Evolutionary conservation across 2,113 vertebrate species (phyloP).

Genomic region (Amphiprion percula): DNA sequence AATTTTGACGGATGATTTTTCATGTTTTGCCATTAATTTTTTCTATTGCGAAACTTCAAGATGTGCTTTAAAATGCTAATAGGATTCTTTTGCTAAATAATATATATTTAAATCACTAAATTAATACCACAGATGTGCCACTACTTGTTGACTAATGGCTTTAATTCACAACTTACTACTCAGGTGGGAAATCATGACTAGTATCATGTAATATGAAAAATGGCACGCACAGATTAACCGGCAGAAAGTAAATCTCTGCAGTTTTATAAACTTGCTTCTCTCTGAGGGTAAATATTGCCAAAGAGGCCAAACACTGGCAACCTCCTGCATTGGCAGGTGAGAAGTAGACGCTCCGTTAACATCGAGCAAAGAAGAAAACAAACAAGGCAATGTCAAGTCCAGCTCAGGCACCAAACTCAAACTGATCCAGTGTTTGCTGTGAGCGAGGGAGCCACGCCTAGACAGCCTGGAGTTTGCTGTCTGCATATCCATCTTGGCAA

Average conservation of each 20-base stretch:
- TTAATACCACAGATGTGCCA: too few relatives aligned
- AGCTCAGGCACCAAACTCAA: conserved; percentile 32
- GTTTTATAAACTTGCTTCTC: conserved; percentile 1
- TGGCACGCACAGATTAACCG: not conserved
- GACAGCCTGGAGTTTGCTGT: conserved; percentile 67
- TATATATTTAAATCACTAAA: too few relatives aligned
- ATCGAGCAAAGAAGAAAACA: conserved; percentile 57
- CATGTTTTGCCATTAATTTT: too few relatives aligned
- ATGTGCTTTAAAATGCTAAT: too few relatives aligned
- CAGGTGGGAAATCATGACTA: not conserved
- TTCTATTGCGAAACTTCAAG: too few relatives aligned
- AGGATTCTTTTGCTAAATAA: too few relatives aligned
- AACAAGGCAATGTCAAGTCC: conserved; percentile 57
- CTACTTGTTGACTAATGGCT: too few relatives aligned
- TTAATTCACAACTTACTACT: too few relatives aligned
- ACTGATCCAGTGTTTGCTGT: conserved; percentile 68
- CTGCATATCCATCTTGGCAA: conserved; percentile 79
- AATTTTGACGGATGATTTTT: too few relatives aligned
- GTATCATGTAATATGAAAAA: not conserved
- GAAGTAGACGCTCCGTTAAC: conserved; percentile 28
- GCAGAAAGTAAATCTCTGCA: not conserved
- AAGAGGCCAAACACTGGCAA: conserved; percentile 27
- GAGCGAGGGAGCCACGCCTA: conserved; percentile 66
- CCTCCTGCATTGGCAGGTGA: conserved; percentile 36
- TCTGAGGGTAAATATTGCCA: conserved; percentile 25